Percentiles rank a stretch among this genome's conserved stretches.
These are phyloP conservation scores for Tetramorium simillimum DNA, from an alignment of 1,140 invertebrate species.

Conservation along the genomic window DNA sequence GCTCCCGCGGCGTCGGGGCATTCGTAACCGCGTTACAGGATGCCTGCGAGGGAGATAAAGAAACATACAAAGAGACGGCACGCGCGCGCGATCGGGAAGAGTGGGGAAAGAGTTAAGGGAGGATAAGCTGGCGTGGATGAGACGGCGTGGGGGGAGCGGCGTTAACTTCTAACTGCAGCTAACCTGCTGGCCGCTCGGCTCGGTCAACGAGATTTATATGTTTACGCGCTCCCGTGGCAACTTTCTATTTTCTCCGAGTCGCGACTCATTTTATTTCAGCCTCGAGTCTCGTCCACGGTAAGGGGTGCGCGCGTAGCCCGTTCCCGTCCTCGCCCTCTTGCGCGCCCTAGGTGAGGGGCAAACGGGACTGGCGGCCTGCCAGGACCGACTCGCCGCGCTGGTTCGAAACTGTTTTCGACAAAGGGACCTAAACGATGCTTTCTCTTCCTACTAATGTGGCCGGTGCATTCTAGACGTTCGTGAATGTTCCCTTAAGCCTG, in stretches of 20 bases:
- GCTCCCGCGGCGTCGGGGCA: not conserved
- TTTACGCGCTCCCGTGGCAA: constrained; percentile 83
- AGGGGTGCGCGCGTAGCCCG: constrained; percentile 30
- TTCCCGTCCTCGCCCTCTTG: constrained; percentile 51
- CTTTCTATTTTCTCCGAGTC: constrained; percentile 81
- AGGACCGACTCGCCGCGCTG: constrained; percentile 70
- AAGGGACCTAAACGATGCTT: constrained; percentile 76
- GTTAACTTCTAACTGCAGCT: constrained; percentile 78
- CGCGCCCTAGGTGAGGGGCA: constrained; percentile 14
- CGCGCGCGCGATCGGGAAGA: constrained; percentile 38
- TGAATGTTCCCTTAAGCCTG: constrained; percentile 36
- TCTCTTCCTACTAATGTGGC: constrained; percentile 57
- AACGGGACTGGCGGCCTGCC: constrained; percentile 78
- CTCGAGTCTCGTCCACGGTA: not conserved
- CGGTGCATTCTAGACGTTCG: not conserved
- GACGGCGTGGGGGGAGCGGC: constrained; percentile 71
- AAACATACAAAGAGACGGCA: not conserved
- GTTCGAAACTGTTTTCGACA: constrained; percentile 79
- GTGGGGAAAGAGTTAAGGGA: not conserved
- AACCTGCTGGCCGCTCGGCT: constrained; percentile 64
- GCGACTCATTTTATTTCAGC: constrained; percentile 80
- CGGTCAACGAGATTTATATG: constrained; percentile 82
- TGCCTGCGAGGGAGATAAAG: constrained; percentile 5
- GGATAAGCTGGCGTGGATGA: constrained; percentile 25
- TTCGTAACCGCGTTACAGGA: not conserved